Evolutionary conservation across 37 sponge, comb jelly and placozoan genomes (phyloP).

Genomic region (Cliona cf. orientalis): DNA sequence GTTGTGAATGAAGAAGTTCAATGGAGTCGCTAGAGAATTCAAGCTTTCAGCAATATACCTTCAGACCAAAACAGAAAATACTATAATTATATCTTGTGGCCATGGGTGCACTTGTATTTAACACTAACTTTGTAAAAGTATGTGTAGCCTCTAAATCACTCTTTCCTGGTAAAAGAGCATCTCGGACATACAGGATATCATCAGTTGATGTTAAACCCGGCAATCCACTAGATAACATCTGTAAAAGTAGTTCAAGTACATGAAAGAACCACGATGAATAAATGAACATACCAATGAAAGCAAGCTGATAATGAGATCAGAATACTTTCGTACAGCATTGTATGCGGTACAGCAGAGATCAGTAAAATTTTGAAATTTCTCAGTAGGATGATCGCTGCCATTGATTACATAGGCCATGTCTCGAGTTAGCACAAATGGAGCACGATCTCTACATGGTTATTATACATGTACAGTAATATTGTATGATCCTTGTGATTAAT

Average conservation of each 20-base stretch:
- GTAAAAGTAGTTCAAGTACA: background rate
- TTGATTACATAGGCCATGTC: constrained; percentile 98
- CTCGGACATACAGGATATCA: constrained; percentile 81
- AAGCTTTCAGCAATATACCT: constrained; percentile 85
- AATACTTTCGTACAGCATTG: constrained; percentile 81
- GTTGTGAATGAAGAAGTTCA: constrained; percentile 96
- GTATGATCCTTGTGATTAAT: no score
- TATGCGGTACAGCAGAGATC: constrained; percentile 90
- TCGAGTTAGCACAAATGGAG: constrained; percentile 92
- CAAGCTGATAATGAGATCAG: constrained; percentile 71
- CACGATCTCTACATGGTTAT: constrained; percentile 82
- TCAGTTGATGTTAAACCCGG: constrained; percentile 71
- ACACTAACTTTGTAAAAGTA: constrained; percentile 71
- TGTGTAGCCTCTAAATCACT: constrained; percentile 70
- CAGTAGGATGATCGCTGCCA: constrained; percentile 73
- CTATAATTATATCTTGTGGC: background rate
- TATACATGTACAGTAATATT: no score
- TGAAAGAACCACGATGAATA: background rate
- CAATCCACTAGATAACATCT: constrained; percentile 81
- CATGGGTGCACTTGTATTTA: background rate
- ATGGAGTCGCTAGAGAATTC: constrained; percentile 69
- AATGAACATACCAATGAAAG: constrained; percentile 69
- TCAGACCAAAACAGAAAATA: background rate
- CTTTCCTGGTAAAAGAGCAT: constrained; percentile 70
- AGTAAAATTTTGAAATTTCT: constrained; percentile 81